Base-by-base conservation (phyloP, 1,140 invertebrate species). In the Leptonema lineaticorne region DNA sequence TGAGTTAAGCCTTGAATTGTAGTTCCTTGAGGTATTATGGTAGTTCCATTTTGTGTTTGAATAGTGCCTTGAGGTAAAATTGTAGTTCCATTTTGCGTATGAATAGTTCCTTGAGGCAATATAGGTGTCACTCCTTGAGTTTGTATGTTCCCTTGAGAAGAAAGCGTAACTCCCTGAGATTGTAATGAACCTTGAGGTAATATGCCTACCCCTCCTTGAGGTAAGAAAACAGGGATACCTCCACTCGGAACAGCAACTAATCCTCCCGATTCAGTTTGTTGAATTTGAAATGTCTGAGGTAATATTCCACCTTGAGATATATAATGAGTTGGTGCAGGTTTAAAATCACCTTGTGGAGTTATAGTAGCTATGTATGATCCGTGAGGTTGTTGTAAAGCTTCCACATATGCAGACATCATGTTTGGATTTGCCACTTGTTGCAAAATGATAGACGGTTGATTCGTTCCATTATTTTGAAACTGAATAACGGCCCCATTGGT, bases 361-460 rank as follows among this genome's bases (percentile, higher is more conserved):
- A 89, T 86, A 6, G 87, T 85, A n/a, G 88, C 85, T 56, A 90
- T 86, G 65, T 89, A 90, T 74, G 88, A 87, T 64, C 85, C 86
- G 24, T 87, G 84, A 65, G 87, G 86, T 70, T 87, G 86, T 48
- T 87, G 87, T 71, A 88, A 78, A 1, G 87, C 83, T 73, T 89
- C 87, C 0, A 90, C 85, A 78, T 89, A 90, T 26, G 26, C 27
- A 1, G 89, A 89, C 79, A 90, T 84, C 67, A 89, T 84, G 71
- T 86, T 87, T 56, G 85, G 83, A 58, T 87, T 84, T 26, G 86
- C 81, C 6, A 89, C 82, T 72, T 88, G 87, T 74, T 89, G 88
- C 0, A 90, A 81, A 64, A 89, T 88, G 9, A 88, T 85, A 0
- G 87, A 86, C 1, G 86, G 86, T 69, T 82, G 81, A 14, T 79